Conservation (phyloP, 2,113 vertebrate species). For the Caranx ignobilis region DNA sequence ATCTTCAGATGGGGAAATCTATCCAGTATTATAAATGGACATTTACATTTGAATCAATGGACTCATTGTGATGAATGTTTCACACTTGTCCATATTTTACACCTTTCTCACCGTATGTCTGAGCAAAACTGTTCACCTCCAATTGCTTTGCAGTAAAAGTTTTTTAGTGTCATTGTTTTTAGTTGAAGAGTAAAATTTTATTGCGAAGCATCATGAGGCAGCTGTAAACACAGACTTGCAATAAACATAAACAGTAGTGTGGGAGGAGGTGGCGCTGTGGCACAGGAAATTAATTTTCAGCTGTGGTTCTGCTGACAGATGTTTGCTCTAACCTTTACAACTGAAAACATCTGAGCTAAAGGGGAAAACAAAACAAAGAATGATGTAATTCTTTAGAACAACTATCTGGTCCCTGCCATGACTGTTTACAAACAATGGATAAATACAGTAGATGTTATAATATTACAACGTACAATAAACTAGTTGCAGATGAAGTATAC, state of each 20-base stretch:
- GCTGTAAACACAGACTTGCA: constrained; percentile 41
- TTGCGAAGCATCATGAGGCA: constrained; percentile 35
- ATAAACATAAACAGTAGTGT: constrained; percentile 27
- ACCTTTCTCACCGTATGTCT: not conserved
- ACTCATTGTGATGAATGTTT: not conserved
- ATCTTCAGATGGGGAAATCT: not conserved
- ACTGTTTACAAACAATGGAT: not conserved
- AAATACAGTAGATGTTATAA: not conserved
- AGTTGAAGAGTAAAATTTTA: constrained; percentile 58
- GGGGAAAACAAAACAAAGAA: constrained; percentile 14
- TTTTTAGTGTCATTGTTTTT: constrained; percentile 38
- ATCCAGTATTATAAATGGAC: not conserved
- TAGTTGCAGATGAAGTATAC: not conserved
- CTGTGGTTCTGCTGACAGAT: constrained; percentile 34
- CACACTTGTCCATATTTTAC: not conserved
- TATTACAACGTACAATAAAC: not conserved
- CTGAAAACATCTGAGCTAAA: constrained; percentile 18
- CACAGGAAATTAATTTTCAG: constrained; percentile 8
- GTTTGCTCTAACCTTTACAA: constrained; percentile 24
- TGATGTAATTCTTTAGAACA: constrained; percentile 12
- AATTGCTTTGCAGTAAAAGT: constrained; percentile 31
- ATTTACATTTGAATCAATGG: not conserved
- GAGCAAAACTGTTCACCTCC: constrained; percentile 7
- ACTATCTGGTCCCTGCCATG: not conserved
- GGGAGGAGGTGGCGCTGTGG: not conserved